Conservation (phyloP, 2,113 vertebrate species). For the Furnarius figulus region DNA sequence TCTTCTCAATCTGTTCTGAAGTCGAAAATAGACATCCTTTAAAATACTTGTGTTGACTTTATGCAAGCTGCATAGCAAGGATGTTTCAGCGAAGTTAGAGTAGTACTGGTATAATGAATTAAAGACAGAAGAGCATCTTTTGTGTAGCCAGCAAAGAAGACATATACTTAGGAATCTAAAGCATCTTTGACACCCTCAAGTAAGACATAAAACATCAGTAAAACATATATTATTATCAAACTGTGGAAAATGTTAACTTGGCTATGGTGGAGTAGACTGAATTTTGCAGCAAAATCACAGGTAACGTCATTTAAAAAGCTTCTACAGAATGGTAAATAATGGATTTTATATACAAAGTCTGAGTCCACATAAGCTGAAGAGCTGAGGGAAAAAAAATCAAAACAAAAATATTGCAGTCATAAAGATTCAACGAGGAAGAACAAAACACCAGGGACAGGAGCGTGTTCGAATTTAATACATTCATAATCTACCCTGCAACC, state of each 20-base stretch:
- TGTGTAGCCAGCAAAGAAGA: background rate
- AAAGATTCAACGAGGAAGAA: background rate
- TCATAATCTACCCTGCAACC: background rate
- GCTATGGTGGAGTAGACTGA: background rate
- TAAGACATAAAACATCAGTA: background rate
- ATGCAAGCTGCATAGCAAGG: background rate
- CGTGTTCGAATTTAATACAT: background rate
- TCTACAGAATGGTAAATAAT: background rate
- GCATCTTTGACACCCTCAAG: background rate
- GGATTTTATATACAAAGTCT: background rate
- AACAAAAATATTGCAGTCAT: background rate
- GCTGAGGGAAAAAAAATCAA: background rate
- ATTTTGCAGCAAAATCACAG: background rate
- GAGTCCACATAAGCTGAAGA: background rate
- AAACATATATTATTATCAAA: background rate
- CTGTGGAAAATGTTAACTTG: background rate
- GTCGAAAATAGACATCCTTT: constrained; percentile 7
- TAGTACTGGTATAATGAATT: background rate
- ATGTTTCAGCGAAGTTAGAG: background rate
- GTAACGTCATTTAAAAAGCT: background rate
- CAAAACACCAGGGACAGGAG: background rate
- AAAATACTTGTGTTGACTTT: background rate
- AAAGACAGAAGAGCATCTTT: background rate
- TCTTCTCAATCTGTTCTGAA: background rate
- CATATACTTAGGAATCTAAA: background rate